phyloP scores from a whole-genome alignment of 2,113 vertebrate genomes.

The Alaudala cheleensis region DNA sequence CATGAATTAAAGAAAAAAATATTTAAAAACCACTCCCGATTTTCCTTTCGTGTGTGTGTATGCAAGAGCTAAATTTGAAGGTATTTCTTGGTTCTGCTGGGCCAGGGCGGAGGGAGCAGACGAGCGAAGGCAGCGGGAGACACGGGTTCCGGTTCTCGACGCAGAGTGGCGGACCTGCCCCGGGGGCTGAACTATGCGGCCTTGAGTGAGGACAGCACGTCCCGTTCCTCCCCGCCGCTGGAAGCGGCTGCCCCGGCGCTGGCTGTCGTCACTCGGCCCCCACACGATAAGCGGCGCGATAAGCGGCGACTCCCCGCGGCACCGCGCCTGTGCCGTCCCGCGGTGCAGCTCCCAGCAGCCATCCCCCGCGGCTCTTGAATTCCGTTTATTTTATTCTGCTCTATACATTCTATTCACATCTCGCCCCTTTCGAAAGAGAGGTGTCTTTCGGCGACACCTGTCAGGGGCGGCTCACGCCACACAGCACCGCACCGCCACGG shows the following conservation, averaged over 20 bases:
- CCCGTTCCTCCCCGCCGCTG: neutral
- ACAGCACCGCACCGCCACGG: neutral
- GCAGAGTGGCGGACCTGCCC: neutral
- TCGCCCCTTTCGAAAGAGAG: neutral
- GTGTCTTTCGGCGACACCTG: neutral
- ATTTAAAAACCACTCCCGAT: rapidly evolving
- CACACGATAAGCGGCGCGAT: too few species aligned
- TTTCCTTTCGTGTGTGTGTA: neutral
- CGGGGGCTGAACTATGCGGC: too few species aligned
- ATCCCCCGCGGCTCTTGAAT: neutral
- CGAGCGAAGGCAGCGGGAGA: neutral
- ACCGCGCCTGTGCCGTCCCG: neutral
- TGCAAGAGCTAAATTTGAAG: too few species aligned
- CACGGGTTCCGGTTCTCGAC: rapidly evolving
- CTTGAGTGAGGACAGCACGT: neutral
- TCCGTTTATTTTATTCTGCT: neutral
- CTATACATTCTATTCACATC: neutral
- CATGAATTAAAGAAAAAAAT: neutral
- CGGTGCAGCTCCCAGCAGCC: neutral
- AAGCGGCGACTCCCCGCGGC: too few species aligned
- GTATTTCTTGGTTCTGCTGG: neutral
- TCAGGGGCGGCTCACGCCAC: neutral
- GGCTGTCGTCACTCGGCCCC: neutral
- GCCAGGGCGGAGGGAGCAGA: neutral
- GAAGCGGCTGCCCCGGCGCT: neutral